Conservation (phyloP, 2,113 vertebrate genomes). For the Burhinus bistriatus region DNA sequence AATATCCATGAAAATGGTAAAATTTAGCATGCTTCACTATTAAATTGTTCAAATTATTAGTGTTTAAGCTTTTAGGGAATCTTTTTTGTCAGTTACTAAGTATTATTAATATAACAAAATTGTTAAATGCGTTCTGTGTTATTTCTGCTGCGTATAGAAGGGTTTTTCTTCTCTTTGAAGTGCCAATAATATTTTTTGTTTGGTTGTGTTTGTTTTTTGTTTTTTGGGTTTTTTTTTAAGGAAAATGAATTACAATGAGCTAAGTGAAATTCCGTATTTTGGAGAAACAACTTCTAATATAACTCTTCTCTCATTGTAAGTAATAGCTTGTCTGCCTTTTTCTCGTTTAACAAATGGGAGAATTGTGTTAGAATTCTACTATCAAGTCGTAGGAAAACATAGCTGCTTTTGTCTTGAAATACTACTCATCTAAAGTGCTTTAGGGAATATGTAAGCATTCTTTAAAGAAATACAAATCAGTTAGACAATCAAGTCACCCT, state of each 20-base stretch:
- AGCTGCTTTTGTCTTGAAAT: not conserved
- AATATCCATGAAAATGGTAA: not conserved
- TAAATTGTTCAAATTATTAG: not conserved
- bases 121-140: not conserved
- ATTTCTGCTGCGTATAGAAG: not conserved
- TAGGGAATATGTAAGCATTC: not conserved
- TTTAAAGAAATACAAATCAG: not conserved
- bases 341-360: not conserved
- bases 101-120: not conserved
- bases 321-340: constrained; percentile 51
- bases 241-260: constrained; percentile 94
- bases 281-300: constrained; percentile 89
- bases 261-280: constrained; percentile 86
- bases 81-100: not conserved
- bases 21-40: not conserved
- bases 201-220: no score
- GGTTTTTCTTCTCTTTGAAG: not conserved
- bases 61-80: not conserved
- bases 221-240: constrained; percentile 74
- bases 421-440: not conserved
- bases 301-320: constrained; percentile 91
- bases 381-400: not conserved
- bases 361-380: not conserved
- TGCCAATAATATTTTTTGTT: not conserved
- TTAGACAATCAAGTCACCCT: not conserved